These are phyloP conservation scores for Columba livia DNA, from an alignment of 2,113 vertebrate species.

Conservation along the genomic window DNA sequence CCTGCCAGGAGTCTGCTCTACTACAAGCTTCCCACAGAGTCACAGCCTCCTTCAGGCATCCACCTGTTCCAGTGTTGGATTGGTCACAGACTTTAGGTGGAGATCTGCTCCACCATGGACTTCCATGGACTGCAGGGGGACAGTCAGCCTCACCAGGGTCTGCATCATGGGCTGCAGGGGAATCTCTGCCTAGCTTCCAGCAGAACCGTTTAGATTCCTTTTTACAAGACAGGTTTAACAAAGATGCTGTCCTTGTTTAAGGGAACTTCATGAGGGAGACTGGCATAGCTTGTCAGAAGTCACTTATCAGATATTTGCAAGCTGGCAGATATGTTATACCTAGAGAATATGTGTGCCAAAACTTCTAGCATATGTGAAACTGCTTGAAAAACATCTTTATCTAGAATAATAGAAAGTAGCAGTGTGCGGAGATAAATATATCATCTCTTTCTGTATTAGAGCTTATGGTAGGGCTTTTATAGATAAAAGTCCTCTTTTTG, in stretches of 20 bases:
- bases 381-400: background rate
- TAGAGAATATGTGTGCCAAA: background rate
- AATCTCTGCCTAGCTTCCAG: background rate
- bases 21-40: too few species aligned
- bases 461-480: background rate
- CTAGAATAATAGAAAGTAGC: background rate
- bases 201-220: background rate
- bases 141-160: too few species aligned
- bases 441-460: background rate
- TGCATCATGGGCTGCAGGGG: too few species aligned
- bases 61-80: too few species aligned
- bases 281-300: background rate
- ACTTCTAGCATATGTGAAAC: background rate
- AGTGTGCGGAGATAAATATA: background rate
- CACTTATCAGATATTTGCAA: background rate
- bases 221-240: background rate
- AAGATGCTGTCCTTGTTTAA: background rate
- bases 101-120: too few species aligned
- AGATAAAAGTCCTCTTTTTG: background rate
- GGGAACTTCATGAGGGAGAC: background rate
- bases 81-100: too few species aligned
- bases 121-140: too few species aligned
- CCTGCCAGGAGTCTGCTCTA: too few species aligned
- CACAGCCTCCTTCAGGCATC: too few species aligned
- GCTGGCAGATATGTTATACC: background rate